Percentiles rank a stretch among this genome's conserved stretches.
Evolutionary conservation across 2,888 invertebrate genomes (phyloP).

Genomic region (Apamea anceps): DNA sequence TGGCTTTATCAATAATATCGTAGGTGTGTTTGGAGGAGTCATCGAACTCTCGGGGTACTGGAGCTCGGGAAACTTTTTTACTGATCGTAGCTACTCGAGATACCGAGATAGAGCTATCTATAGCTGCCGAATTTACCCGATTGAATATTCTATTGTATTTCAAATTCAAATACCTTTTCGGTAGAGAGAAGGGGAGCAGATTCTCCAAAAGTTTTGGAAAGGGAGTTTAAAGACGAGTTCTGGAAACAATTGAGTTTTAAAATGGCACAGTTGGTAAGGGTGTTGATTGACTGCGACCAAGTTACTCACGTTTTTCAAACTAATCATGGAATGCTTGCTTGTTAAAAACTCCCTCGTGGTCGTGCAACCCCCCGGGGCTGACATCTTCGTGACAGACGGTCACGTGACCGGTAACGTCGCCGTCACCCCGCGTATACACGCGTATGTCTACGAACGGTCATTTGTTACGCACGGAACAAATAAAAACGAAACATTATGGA

Average conservation of each 20-base stretch:
- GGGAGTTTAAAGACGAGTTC: background rate
- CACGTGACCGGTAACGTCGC: constrained; percentile 71
- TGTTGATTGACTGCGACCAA: constrained; percentile 44
- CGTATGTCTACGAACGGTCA: constrained; percentile 38
- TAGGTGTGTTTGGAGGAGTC: constrained; percentile 70
- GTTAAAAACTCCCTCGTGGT: constrained; percentile 60
- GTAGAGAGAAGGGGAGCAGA: constrained; percentile 16
- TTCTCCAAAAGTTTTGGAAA: background rate
- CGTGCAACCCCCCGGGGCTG: constrained; percentile 59
- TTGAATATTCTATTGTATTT: constrained; percentile 62
- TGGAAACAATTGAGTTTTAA: constrained; percentile 8
- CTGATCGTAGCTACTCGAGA: constrained; percentile 34
- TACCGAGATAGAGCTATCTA: constrained; percentile 44
- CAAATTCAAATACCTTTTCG: constrained; percentile 34
- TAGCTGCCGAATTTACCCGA: constrained; percentile 31
- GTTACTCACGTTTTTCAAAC: constrained; percentile 53
- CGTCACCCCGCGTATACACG: constrained; percentile 35
- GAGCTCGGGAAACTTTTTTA: constrained; percentile 56
- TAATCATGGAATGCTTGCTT: constrained; percentile 55
- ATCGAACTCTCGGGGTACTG: constrained; percentile 70
- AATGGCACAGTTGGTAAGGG: constrained; percentile 11
- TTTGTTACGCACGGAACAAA: constrained; percentile 46
- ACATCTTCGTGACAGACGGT: constrained; percentile 70
- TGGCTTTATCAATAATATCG: constrained; percentile 56
- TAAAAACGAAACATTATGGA: constrained; percentile 32